Base-by-base conservation (phyloP, 2,888 invertebrate genomes). In the Mellilla xanthometata region DNA sequence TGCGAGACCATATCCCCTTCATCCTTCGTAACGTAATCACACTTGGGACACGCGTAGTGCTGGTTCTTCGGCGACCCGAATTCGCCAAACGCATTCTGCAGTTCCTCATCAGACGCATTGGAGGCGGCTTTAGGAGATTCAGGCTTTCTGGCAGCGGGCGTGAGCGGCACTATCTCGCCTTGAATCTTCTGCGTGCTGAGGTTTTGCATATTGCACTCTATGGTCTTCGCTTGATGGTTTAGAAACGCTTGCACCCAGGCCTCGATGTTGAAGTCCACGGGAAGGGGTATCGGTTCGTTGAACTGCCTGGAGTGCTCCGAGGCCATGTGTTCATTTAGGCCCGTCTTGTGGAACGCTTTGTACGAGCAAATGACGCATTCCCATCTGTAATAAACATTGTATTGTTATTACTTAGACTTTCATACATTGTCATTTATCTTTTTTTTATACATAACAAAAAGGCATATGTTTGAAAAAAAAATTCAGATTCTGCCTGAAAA, bases 351-450 rank as follows among this genome's bases (percentile, higher is more conserved):
- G 53, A 92, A 91, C 0, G 91, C 91, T 51, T 89, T 90, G 60
- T 91, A 92, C 0, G 88, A 79, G 62, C 94, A 94, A 1, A 83
- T 66, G 10, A 79, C 83, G 61, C 94, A 94, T 10, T 86, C 82
- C 89, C 91, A 93, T 56, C 93, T 93, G 66, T 23, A 38, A 39
- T 6, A 7, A 0, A 39, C 13, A 35, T 35, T 10, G 12, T 31
- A 19, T 29, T 29, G 40, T 15, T 36, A 30, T n/a, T 7, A 8
- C 15, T 19, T 1, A 19, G n/a, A n/a, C n/a, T n/a, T n/a, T n/a
- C n/a, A n/a, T n/a, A n/a, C n/a, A n/a, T n/a, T n/a, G n/a, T n/a
- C n/a, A n/a, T n/a, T n/a, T n/a, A n/a, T n/a, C n/a, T n/a, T n/a
- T n/a, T n/a, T n/a, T n/a, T n/a, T n/a, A n/a, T n/a, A n/a, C n/a